These are phyloP conservation scores for Hedychridium roseum DNA, from an alignment of 2,888 invertebrate species.

Conservation along the genomic window DNA sequence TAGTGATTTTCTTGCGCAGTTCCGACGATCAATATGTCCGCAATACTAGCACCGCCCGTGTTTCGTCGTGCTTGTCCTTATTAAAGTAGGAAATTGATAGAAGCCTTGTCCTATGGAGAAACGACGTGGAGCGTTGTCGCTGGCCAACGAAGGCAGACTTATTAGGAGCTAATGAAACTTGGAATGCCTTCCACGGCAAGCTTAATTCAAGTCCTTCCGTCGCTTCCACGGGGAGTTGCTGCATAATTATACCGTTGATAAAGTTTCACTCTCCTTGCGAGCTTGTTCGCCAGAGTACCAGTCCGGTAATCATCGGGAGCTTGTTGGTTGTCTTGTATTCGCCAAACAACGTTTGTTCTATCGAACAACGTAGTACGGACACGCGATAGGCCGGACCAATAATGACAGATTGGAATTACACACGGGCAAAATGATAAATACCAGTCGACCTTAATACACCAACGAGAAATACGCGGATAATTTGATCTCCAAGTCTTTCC, in stretches of 20 bases:
- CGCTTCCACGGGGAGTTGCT: conserved; percentile 33
- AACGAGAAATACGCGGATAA: no score
- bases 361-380: no score
- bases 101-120: conserved; percentile 1
- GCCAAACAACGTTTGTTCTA: no score
- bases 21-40: no score
- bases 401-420: no score
- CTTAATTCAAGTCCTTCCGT: conserved; percentile 22
- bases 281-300: neutral
- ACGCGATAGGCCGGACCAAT: no score
- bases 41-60: no score
- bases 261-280: neutral
- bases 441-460: no score
- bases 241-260: conserved; percentile 43
- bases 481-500: no score
- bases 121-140: neutral
- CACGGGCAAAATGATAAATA: no score
- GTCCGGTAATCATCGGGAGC: neutral
- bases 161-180: conserved; percentile 51
- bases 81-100: conserved; percentile 27
- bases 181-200: conserved; percentile 44
- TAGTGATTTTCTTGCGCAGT: no score
- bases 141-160: conserved; percentile 23
- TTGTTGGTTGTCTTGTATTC: neutral
- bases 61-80: no score